Evolutionary conservation across 2,888 invertebrate genomes (phyloP).

Genomic region (Leptura quadrifasciata): DNA sequence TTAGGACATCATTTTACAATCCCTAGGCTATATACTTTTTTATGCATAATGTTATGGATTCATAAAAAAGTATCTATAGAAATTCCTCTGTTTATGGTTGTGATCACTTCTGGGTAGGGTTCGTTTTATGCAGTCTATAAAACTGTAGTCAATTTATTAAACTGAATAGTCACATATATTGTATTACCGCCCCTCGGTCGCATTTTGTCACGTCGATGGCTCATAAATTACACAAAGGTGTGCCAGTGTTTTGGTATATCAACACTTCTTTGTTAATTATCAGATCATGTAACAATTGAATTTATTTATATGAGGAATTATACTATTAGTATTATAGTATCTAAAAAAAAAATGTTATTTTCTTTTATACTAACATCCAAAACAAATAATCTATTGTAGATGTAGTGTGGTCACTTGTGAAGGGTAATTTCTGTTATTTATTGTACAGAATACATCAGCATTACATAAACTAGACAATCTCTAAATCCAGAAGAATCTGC

Average conservation of each 20-base stretch:
- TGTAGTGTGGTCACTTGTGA: no score
- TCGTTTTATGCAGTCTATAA: background rate
- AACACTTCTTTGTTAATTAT: background rate
- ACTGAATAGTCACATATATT: background rate
- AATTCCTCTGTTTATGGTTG: conserved; percentile 4
- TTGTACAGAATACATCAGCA: no score
- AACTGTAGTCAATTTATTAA: conserved; percentile 7
- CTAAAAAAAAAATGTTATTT: no score
- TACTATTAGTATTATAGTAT: no score
- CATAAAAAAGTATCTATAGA: conserved; percentile 5
- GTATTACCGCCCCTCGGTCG: background rate
- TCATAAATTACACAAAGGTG: background rate
- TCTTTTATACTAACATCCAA: no score
- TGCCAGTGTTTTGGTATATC: background rate
- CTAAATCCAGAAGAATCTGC: no score
- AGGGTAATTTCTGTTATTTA: no score
- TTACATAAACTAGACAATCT: no score
- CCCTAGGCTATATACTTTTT: background rate
- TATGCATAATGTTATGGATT: background rate
- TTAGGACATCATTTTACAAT: background rate
- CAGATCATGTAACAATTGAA: background rate
- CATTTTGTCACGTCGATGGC: background rate
- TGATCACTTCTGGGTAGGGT: background rate
- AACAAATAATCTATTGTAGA: no score
- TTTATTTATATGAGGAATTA: no score